Percentiles rank a stretch among this genome's conserved stretches.
Evolutionary conservation across 2,797 vertebrate genomes (phyloP).

Genomic region (Notoglanidium macrostoma): DNA sequence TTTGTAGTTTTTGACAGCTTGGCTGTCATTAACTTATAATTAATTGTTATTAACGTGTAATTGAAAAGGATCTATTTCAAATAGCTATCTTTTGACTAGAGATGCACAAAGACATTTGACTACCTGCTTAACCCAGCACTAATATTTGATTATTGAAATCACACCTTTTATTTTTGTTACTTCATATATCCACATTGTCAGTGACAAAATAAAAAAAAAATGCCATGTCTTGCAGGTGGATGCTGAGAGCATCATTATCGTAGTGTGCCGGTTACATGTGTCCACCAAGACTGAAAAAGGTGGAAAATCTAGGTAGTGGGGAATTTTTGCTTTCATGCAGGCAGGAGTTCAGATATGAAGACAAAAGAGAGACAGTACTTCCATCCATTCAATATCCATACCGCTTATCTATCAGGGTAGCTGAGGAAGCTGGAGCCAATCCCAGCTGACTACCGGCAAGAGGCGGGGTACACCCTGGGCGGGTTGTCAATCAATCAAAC

Average conservation of each 20-base stretch:
- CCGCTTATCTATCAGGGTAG: too few relatives aligned
- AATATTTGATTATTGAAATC: neutral
- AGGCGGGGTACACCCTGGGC: too few relatives aligned
- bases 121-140: neutral
- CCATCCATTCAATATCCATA: too few relatives aligned
- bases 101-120: neutral
- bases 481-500: too few relatives aligned
- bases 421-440: too few relatives aligned
- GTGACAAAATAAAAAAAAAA: neutral
- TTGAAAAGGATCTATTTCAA: neutral
- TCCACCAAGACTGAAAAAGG: neutral
- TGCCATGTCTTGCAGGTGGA: neutral
- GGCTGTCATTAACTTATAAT: neutral
- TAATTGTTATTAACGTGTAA: too few relatives aligned
- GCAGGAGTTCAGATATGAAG: neutral
- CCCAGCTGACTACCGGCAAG: too few relatives aligned
- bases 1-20: neutral
- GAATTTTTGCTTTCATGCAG: neutral
- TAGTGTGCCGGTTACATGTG: neutral
- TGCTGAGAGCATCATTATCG: neutral
- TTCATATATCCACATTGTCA: neutral
- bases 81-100: neutral
- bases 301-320: neutral
- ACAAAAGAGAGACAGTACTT: neutral
- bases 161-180: neutral